A percentile compares a stretch with the other conserved stretches of the same genome.
Conservation (phyloP, 2,888 invertebrate genomes). For the Sarcophaga carnaria region DNA sequence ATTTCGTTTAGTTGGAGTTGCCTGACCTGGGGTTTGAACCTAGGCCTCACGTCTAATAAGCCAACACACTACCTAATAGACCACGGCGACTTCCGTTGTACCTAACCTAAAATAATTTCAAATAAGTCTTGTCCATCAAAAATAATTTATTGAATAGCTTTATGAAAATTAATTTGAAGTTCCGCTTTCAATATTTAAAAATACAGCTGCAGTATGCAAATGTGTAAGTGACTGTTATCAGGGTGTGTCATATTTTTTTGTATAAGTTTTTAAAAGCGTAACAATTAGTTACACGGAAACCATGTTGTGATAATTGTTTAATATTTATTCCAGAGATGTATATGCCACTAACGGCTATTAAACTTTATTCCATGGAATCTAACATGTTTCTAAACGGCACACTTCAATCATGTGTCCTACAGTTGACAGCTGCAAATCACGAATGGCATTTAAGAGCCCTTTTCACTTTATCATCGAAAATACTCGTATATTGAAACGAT, state of each 20-base stretch:
- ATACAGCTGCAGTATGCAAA: background rate
- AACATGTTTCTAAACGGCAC: background rate
- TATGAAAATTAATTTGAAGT: background rate
- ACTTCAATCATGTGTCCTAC: background rate
- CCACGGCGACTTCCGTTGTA: too few relatives aligned
- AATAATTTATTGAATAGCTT: too few relatives aligned
- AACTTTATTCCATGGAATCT: too few relatives aligned
- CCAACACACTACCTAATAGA: too few relatives aligned
- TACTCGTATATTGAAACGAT: too few relatives aligned
- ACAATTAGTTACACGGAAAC: background rate
- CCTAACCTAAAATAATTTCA: too few relatives aligned
- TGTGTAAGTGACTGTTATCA: background rate
- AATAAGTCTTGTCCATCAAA: too few relatives aligned
- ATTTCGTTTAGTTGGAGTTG: too few relatives aligned
- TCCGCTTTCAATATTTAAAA: background rate
- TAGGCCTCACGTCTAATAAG: too few relatives aligned
- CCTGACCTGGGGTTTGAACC: too few relatives aligned
- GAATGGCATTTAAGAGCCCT: background rate
- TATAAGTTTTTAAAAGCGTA: background rate
- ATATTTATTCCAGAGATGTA: background rate
- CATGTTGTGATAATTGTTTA: background rate
- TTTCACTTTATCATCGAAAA: background rate
- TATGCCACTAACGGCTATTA: too few relatives aligned
- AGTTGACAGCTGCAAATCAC: background rate
- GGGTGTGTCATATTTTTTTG: background rate